A percentile compares a stretch with the other conserved stretches of the same genome.
Evolutionary conservation across 2,797 vertebrate genomes (phyloP).

Genomic region (Pitangus sulphuratus): DNA sequence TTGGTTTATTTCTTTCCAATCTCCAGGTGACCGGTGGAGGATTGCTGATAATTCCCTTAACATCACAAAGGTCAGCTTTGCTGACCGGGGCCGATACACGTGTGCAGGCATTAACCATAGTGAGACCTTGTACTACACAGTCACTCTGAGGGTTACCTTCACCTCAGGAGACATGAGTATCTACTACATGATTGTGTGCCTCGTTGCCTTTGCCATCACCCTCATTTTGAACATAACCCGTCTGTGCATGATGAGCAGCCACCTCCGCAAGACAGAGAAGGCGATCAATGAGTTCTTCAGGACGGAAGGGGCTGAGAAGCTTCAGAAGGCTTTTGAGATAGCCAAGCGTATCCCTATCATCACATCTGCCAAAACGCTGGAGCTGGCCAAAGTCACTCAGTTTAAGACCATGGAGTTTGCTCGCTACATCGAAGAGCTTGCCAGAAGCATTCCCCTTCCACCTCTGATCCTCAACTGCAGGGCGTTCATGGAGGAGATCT

Average conservation of each 20-base stretch:
- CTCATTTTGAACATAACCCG: conserved; percentile 89
- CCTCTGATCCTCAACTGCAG: conserved; percentile 91
- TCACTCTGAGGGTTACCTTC: conserved; percentile 89
- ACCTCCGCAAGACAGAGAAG: conserved; percentile 91
- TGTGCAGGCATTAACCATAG: conserved; percentile 71
- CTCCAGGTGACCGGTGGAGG: conserved; percentile 85
- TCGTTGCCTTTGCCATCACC: conserved; percentile 89
- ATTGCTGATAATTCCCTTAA: conserved; percentile 84
- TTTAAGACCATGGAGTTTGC: conserved; percentile 95
- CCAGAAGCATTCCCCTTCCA: conserved; percentile 90
- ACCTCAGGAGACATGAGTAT: conserved; percentile 88
- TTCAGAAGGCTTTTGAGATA: conserved; percentile 94
- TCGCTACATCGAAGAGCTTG: conserved; percentile 93
- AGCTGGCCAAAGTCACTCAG: conserved; percentile 95
- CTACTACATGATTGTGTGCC: conserved; percentile 91
- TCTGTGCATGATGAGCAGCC: conserved; percentile 93
- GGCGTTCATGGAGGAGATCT: conserved; percentile 81
- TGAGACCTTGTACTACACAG: conserved; percentile 77
- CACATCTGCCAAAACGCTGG: conserved; percentile 90
- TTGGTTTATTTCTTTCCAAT: conserved; percentile 28
- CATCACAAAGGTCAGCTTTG: conserved; percentile 86
- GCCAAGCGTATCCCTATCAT: conserved; percentile 95
- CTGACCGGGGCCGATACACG: conserved; percentile 90
- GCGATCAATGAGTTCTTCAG: conserved; percentile 98
- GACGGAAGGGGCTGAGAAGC: conserved; percentile 91